phyloP scores from a whole-genome alignment of 2,797 vertebrate species.

The Delichon dasypus region DNA sequence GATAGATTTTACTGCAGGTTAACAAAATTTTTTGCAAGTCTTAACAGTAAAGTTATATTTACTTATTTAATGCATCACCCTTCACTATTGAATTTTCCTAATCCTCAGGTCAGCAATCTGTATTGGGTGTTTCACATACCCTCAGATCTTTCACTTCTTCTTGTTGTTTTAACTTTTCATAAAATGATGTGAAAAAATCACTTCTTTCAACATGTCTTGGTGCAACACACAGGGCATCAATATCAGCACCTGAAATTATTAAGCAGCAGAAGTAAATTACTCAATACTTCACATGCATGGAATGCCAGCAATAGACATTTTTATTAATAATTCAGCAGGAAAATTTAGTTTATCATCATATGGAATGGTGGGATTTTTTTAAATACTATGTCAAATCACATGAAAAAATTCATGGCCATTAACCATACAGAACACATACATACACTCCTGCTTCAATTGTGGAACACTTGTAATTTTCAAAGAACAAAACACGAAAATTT shows the following conservation, averaged over 20 bases:
- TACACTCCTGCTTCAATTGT: neutral
- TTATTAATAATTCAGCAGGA: neutral
- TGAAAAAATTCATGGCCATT: neutral
- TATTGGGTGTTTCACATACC: constrained; percentile 67
- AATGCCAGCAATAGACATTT: neutral
- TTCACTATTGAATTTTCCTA: neutral
- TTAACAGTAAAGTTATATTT: neutral
- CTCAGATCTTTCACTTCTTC: constrained; percentile 89
- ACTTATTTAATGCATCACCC: neutral
- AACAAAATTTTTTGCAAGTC: neutral
- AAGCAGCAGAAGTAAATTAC: neutral
- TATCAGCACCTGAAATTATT: constrained; percentile 86
- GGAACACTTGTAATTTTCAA: neutral
- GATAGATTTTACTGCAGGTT: neutral
- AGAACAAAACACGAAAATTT: neutral
- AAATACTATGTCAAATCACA: neutral
- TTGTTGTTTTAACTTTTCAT: constrained; percentile 88
- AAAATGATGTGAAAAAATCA: constrained; percentile 91
- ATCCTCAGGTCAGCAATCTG: neutral
- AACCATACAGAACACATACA: neutral
- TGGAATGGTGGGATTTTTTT: neutral
- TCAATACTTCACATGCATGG: neutral
- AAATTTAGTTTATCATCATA: neutral
- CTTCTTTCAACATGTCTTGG: constrained; percentile 87
- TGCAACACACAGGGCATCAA: constrained; percentile 88